These are phyloP conservation scores for Dufourea novaeangliae DNA, from an alignment of 1,140 invertebrate genomes.

Conservation along the genomic window DNA sequence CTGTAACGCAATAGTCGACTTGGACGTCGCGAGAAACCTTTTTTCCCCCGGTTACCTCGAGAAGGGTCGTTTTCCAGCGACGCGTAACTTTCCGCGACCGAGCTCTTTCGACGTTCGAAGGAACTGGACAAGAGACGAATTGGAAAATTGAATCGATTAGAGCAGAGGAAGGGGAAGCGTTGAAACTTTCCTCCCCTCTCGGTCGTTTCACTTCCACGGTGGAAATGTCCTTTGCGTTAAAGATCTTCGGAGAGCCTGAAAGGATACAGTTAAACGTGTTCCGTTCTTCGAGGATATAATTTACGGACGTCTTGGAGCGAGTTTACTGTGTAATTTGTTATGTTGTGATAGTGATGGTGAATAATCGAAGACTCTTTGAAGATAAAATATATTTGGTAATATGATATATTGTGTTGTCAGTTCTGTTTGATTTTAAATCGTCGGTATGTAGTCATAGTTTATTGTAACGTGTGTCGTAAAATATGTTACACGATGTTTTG, in stretches of 20 bases:
- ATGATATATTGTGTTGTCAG: too few species aligned
- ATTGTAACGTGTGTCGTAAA: too few species aligned
- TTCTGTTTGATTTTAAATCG: too few species aligned
- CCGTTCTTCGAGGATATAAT: neutral
- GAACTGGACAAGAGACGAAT: constrained; percentile 29
- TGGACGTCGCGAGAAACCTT: constrained; percentile 51
- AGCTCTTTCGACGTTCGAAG: constrained; percentile 2
- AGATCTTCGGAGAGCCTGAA: neutral
- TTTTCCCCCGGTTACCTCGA: constrained; percentile 59
- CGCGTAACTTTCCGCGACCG: neutral
- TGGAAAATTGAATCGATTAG: constrained; percentile 36
- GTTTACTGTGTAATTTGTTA: too few species aligned
- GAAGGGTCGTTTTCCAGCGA: constrained; percentile 29
- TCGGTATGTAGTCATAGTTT: too few species aligned
- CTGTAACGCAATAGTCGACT: constrained; percentile 54
- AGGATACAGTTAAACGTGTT: constrained; percentile 3
- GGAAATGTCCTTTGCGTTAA: neutral
- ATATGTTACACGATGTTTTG: too few species aligned
- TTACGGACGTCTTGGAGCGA: neutral
- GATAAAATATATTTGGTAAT: too few species aligned
- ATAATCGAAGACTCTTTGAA: too few species aligned
- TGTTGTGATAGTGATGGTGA: too few species aligned
- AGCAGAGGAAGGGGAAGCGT: too few species aligned
- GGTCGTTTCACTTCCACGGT: neutral
- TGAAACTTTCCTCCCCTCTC: neutral